These are phyloP conservation scores for Poecilobothrus nobilitatus DNA, from an alignment of 2,888 invertebrate genomes.

Conservation along the genomic window DNA sequence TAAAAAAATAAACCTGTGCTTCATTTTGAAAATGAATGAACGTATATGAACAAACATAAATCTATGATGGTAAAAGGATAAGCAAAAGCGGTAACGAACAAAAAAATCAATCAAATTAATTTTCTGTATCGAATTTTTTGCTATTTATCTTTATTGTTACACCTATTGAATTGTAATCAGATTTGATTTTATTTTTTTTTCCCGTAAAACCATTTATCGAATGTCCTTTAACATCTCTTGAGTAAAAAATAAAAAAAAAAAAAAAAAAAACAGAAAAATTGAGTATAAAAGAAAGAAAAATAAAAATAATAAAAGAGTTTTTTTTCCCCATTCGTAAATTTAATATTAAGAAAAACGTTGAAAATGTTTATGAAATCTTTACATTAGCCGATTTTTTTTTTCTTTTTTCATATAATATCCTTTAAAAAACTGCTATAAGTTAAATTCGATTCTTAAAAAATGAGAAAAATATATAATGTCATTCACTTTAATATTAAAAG, in stretches of 20 bases:
- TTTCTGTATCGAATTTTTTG: background rate
- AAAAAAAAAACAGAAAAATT: background rate
- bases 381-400: too few relatives aligned
- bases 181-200: background rate
- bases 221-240: background rate
- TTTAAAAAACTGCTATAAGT: too few relatives aligned
- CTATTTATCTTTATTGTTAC: background rate
- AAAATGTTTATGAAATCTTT: too few relatives aligned
- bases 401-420: too few relatives aligned
- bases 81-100: background rate
- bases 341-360: too few relatives aligned
- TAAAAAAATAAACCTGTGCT: background rate
- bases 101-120: constrained; percentile 5
- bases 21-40: background rate
- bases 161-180: constrained; percentile 6
- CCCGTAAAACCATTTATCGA: background rate
- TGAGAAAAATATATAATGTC: too few relatives aligned
- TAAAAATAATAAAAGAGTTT: too few relatives aligned
- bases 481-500: too few relatives aligned
- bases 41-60: background rate
- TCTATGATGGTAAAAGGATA: background rate
- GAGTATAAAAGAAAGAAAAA: too few relatives aligned
- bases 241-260: background rate
- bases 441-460: too few relatives aligned
- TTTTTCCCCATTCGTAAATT: too few relatives aligned